These are phyloP conservation scores for Augochlorella aurata DNA, from an alignment of 2,888 invertebrate genomes.

Conservation along the genomic window DNA sequence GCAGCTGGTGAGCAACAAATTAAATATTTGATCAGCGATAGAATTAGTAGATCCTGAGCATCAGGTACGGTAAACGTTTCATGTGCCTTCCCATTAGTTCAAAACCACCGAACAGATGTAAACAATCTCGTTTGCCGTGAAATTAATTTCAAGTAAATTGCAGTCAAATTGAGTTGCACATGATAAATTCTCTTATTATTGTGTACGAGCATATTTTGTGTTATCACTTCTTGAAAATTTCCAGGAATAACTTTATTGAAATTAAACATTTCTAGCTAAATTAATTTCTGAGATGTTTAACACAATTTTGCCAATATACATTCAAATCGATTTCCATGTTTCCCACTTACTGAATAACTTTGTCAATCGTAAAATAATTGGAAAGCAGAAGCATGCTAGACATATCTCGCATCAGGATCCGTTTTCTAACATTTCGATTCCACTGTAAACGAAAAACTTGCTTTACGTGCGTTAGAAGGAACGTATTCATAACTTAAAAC, in stretches of 20 bases:
- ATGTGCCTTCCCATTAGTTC: constrained; percentile 53
- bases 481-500: too few relatives aligned
- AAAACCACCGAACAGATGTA: constrained; percentile 54
- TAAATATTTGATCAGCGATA: constrained; percentile 60
- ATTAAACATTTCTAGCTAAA: neutral
- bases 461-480: too few relatives aligned
- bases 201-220: neutral
- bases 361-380: too few relatives aligned
- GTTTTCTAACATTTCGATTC: too few relatives aligned
- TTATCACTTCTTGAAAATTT: neutral
- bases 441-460: too few relatives aligned
- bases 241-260: neutral
- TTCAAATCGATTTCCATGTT: too few relatives aligned
- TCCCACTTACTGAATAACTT: too few relatives aligned
- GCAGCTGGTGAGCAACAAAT: constrained; percentile 51
- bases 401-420: too few relatives aligned
- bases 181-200: neutral
- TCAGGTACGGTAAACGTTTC: constrained; percentile 59
- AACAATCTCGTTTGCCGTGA: constrained; percentile 42
- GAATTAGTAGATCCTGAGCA: constrained; percentile 23
- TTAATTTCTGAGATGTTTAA: neutral
- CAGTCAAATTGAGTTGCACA: neutral
- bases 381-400: too few relatives aligned
- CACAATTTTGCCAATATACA: too few relatives aligned
- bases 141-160: constrained; percentile 52